phyloP scores from a whole-genome alignment of 2,888 invertebrate species.

The Philonicus albiceps region DNA sequence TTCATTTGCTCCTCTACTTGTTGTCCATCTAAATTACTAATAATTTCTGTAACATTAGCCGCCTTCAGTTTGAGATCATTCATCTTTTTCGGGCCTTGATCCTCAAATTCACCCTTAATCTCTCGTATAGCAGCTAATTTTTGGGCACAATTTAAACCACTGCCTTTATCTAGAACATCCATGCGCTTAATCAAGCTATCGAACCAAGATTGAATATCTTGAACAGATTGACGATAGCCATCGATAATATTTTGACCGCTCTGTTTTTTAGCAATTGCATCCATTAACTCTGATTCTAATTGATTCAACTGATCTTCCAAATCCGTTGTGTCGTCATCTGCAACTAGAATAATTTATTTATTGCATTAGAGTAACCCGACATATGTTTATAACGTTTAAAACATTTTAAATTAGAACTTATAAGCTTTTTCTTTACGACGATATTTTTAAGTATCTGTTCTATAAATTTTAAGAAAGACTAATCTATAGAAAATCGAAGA shows the following conservation, averaged over 20 bases:
- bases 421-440: background rate
- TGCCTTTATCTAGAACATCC: conserved; percentile 84
- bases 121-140: conserved; percentile 79
- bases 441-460: too few relatives aligned
- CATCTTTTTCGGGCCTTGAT: conserved; percentile 75
- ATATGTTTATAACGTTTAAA: background rate
- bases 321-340: conserved; percentile 72
- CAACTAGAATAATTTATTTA: conserved; percentile 54
- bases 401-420: background rate
- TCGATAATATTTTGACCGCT: conserved; percentile 79
- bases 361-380: background rate
- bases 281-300: conserved; percentile 74
- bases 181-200: conserved; percentile 81
- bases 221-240: conserved; percentile 77
- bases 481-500: too few relatives aligned
- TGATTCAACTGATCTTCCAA: conserved; percentile 76
- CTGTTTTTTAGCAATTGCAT: conserved; percentile 79
- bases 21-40: conserved; percentile 87
- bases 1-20: conserved; percentile 91
- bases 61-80: conserved; percentile 76
- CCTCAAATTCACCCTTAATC: conserved; percentile 77
- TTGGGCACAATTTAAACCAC: conserved; percentile 80
- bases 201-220: conserved; percentile 82
- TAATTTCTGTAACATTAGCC: conserved; percentile 76
- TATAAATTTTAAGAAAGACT: too few relatives aligned